A percentile compares a stretch with the other conserved stretches of the same genome.
These are phyloP conservation scores for Solen grandis DNA, from an alignment of 1,140 invertebrate genomes.

Conservation along the genomic window DNA sequence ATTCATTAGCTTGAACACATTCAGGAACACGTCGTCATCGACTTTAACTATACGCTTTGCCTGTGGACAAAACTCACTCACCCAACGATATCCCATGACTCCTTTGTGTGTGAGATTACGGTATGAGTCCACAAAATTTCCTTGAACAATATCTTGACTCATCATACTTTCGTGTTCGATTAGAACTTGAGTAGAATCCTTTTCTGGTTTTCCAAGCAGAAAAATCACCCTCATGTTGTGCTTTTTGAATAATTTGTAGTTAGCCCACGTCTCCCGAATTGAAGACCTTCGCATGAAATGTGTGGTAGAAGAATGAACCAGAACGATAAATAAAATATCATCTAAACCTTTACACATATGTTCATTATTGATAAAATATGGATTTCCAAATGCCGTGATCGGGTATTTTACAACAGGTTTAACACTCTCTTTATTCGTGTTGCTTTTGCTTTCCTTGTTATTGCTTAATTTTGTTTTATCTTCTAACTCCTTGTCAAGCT, in stretches of 20 bases:
- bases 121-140: slow-evolving; percentile 89
- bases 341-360: slow-evolving; percentile 24
- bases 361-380: slow-evolving; percentile 48
- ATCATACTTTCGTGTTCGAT: slow-evolving; percentile 84
- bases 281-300: slow-evolving; percentile 58
- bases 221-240: slow-evolving; percentile 63
- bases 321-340: slow-evolving; percentile 56
- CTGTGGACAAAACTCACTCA: slow-evolving; percentile 84
- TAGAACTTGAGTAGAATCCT: slow-evolving; percentile 40
- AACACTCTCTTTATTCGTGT: neutral
- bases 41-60: slow-evolving; percentile 83
- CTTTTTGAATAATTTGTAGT: slow-evolving; percentile 52
- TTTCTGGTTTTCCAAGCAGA: slow-evolving; percentile 57
- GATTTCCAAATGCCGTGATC: slow-evolving; percentile 12
- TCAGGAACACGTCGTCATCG: slow-evolving; percentile 83
- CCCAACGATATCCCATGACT: slow-evolving; percentile 90
- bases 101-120: slow-evolving; percentile 93
- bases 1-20: slow-evolving; percentile 71
- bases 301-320: slow-evolving; percentile 62
- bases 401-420: slow-evolving; percentile 13
- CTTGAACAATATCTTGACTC: slow-evolving; percentile 89
- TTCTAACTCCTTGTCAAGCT: neutral
- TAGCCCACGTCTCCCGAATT: slow-evolving; percentile 74
- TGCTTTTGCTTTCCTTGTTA: neutral
- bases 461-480: neutral